Conservation (phyloP, 30 jellyfish, hydroid and myxozoan species). For the Pseudorhiza aurosa region DNA sequence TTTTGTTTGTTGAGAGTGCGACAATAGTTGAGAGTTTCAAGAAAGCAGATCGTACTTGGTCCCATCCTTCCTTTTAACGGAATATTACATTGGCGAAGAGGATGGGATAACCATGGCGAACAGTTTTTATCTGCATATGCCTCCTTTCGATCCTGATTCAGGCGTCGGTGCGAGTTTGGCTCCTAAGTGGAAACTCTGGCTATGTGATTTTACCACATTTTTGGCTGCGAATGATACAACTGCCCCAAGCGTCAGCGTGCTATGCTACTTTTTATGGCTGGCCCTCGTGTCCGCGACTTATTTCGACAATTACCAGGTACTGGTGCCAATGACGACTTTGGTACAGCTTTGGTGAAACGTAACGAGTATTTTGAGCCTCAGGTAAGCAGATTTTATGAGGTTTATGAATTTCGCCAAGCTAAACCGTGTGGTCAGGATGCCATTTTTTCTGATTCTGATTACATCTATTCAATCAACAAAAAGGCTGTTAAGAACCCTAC, state of each 20-base stretch:
- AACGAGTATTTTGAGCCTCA: constrained; percentile 29
- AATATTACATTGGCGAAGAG: constrained; percentile 3
- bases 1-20: too few relatives aligned
- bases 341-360: neutral
- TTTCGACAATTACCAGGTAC: constrained; percentile 11
- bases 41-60: too few relatives aligned
- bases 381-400: constrained; percentile 15
- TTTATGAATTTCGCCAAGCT: constrained; percentile 21
- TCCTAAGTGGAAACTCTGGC: constrained; percentile 19
- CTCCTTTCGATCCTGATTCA: neutral
- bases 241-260: constrained; percentile 13
- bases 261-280: constrained; percentile 13
- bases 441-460: too few relatives aligned
- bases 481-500: too few relatives aligned
- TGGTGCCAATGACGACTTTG: constrained; percentile 14
- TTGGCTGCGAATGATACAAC: constrained; percentile 7
- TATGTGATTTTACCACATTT: constrained; percentile 1
- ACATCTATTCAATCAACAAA: too few relatives aligned
- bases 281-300: constrained; percentile 30
- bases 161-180: constrained; percentile 20
- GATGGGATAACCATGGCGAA: neutral
- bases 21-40: too few relatives aligned
- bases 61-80: too few relatives aligned
- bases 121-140: neutral
- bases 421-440: neutral